Evolutionary conservation across 1,140 invertebrate species (phyloP), one percentile per base, ranked within the genome.

Genomic region (Drosophila guanche): DNA sequence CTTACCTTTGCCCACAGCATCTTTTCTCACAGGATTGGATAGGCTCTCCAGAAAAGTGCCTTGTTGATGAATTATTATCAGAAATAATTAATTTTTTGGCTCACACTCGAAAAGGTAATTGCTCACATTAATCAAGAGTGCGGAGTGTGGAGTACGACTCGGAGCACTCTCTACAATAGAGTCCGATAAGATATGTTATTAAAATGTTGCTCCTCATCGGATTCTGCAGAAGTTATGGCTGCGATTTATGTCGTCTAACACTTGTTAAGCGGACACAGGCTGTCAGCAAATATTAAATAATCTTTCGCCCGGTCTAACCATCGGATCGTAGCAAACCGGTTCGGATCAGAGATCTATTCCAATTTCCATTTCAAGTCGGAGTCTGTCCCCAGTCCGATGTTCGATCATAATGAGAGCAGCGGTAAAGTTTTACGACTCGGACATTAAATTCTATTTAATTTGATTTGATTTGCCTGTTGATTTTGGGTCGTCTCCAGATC

Each of bases 121-220:
- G 68, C 60, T 14, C 61, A 53, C 62, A 86, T 85, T 71, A 86
- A 86, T 86, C 77, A 85, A 60, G n/a, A 14, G 37, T 12, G 23
- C 50, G 20, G 52, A 6, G 23, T 25, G 16, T 1, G 16, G 40
- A 42, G 37, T 43, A 46, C 20, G 40, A 61, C 53, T 50, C 41
- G 22, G 46, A 27, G 27, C 29, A 33, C 29, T 33, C 29, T 8
- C 29, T 7, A 33, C 29, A 8, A 33, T 8, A 33, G 29, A 33
- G 7, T 3, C 7, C 58, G 62, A 48, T 75, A 47, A 46, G 68
- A 71, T 71, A 48, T 71, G 45, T 22, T 60, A 71, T 71, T 69
- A 69, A 69, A 53, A 69, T 47, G 47, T 54, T 14, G 47, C 50
- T 52, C 54, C 55, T 62, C 22, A 43, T 53, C 42, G 37, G 62